These are phyloP conservation scores for Acyrthosiphon pisum DNA, from an alignment of 1,140 invertebrate species.

Conservation along the genomic window DNA sequence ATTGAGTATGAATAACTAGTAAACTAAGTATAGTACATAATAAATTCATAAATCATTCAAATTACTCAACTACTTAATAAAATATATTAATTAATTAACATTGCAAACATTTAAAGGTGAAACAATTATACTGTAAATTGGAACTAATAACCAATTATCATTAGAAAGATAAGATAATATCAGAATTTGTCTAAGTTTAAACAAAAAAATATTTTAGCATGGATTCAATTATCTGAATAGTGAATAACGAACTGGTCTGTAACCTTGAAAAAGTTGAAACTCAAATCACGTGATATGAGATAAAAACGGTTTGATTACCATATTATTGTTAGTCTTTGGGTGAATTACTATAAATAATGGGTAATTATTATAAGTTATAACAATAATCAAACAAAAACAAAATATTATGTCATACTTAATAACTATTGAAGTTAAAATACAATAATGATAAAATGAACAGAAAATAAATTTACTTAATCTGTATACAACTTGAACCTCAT, in stretches of 20 bases:
- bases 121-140: background rate
- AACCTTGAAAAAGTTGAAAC: background rate
- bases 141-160: background rate
- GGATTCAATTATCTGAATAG: background rate
- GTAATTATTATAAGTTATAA: too few relatives aligned
- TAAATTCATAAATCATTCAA: background rate
- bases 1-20: background rate
- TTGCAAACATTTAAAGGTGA: background rate
- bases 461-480: background rate
- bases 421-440: background rate
- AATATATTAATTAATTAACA: constrained; percentile 2
- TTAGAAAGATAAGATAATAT: background rate
- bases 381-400: background rate
- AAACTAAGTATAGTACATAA: background rate
- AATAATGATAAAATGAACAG: background rate
- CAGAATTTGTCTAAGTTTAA: background rate
- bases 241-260: background rate
- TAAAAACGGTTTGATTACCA: background rate
- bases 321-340: background rate
- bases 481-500: background rate
- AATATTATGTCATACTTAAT: background rate
- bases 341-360: background rate
- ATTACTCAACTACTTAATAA: background rate
- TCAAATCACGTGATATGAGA: background rate
- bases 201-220: background rate